Percentiles rank a stretch among this genome's conserved stretches.
Conservation (phyloP, 2,113 vertebrate genomes). For the Noturus placidus region DNA sequence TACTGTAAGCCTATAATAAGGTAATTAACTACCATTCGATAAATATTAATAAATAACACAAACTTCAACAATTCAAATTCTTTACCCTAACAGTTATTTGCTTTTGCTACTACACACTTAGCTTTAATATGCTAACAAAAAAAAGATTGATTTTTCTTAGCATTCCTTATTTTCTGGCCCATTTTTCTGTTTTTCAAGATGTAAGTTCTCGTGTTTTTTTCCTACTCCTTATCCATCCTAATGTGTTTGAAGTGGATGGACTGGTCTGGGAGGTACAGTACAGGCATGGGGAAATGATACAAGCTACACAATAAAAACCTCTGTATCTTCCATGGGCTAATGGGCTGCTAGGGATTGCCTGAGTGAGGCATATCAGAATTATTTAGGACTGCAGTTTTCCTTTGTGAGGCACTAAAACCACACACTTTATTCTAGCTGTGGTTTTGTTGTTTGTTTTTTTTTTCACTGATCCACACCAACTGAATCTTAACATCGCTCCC, state of each 20-base stretch:
- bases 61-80: conserved; percentile 60
- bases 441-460: background rate
- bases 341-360: background rate
- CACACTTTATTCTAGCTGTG: background rate
- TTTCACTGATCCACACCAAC: conserved; percentile 30
- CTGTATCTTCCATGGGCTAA: conserved; percentile 18
- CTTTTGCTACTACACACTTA: conserved; percentile 52
- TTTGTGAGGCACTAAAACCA: conserved; percentile 4
- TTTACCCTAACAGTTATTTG: conserved; percentile 56
- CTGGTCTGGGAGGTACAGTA: conserved; percentile 21
- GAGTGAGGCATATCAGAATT: background rate
- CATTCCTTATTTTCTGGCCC: conserved; percentile 33
- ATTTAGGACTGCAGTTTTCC: background rate
- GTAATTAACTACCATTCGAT: conserved; percentile 66
- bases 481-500: conserved; percentile 32
- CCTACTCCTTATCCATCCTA: background rate
- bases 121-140: conserved; percentile 30
- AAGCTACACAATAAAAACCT: background rate
- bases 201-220: background rate
- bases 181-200: background rate
- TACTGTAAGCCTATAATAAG: conserved; percentile 48
- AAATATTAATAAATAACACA: conserved; percentile 66
- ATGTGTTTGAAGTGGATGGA: conserved; percentile 1
- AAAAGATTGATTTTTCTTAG: conserved; percentile 48
- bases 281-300: background rate